Evolutionary conservation across 2,113 vertebrate genomes (phyloP).

Genomic region (Psilopogon haemacephalus): DNA sequence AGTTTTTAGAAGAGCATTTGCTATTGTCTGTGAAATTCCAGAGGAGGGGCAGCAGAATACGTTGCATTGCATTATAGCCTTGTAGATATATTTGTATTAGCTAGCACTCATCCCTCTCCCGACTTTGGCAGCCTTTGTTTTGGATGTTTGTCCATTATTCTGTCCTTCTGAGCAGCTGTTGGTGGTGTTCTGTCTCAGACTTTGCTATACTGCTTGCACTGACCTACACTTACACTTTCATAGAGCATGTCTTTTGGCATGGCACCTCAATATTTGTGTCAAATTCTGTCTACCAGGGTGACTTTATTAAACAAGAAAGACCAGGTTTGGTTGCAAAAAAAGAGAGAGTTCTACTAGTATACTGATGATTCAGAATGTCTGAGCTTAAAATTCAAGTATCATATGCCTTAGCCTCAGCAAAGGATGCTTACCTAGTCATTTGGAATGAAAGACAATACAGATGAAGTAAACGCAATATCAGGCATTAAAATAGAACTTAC

Average conservation of each 20-base stretch:
- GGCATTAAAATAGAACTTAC: constrained; percentile 43
- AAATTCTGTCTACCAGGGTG: neutral
- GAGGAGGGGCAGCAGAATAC: neutral
- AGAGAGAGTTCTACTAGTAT: neutral
- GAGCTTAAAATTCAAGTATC: neutral
- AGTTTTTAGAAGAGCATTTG: neutral
- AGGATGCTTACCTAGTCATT: constrained; percentile 21
- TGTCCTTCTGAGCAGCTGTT: neutral
- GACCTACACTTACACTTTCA: neutral
- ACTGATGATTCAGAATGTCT: neutral
- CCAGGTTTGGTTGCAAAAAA: neutral
- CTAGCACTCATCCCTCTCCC: neutral
- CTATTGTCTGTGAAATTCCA: constrained; percentile 10
- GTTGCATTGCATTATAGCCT: neutral
- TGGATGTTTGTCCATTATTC: neutral
- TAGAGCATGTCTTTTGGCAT: neutral
- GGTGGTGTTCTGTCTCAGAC: neutral
- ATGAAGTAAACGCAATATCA: constrained; percentile 14
- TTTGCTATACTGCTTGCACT: neutral
- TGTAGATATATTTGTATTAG: neutral
- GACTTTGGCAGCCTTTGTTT: neutral
- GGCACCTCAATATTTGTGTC: neutral
- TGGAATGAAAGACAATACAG: constrained; percentile 14
- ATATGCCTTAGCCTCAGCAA: neutral
- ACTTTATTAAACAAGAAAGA: neutral